Evolutionary conservation across 2,888 invertebrate genomes (phyloP), one percentile per base, ranked within the genome.

Genomic region (Mesorhabditis sp.): DNA sequence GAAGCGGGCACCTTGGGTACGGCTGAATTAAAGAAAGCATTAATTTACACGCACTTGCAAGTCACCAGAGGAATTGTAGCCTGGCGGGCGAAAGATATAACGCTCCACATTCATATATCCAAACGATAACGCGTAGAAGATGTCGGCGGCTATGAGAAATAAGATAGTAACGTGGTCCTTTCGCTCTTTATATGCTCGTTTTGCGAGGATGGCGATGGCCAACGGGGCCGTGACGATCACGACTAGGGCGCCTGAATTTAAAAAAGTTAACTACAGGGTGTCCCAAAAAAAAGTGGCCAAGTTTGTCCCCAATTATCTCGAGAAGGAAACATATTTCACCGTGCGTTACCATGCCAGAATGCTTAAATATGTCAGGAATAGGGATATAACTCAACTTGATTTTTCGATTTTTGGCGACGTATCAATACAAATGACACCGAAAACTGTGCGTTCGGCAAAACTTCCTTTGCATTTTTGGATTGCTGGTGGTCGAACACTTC

Each of bases 101-200:
- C n/a, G 7, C 58, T 50, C 58, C 1, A 50, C 7, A n/a, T 50
- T 50, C n/a, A 13, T 10, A 50, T 50, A 50, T 2, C 58, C 58
- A 50, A 50, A 50, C n/a, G 58, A 10, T 50, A 50, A 50, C 7
- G 58, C 58, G 58, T 50, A 50, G n/a, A 50, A 50, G 58, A 50
- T n/a, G 58, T 50, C 58, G 58, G 58, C 58, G 58, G 58, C 58
- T 0, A 50, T 50, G 58, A 50, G 58, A 2, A 50, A 50, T 13
- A 50, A n/a, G 1, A 50, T 50, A 13, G 58, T 50, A n/a, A 50
- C 58, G 58, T 13, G 58, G n/a, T 50, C 58, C n/a, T 50, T 50
- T 10, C 58, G 58, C 58, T 50, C 58, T 13, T n/a, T 10, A 50
- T 50, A 50, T 13, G 58, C n/a, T n/a, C 10, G 58, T n/a, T 50